phyloP scores from a whole-genome alignment of 2,797 vertebrate species.

The Phrynocephalus guinanensis region DNA sequence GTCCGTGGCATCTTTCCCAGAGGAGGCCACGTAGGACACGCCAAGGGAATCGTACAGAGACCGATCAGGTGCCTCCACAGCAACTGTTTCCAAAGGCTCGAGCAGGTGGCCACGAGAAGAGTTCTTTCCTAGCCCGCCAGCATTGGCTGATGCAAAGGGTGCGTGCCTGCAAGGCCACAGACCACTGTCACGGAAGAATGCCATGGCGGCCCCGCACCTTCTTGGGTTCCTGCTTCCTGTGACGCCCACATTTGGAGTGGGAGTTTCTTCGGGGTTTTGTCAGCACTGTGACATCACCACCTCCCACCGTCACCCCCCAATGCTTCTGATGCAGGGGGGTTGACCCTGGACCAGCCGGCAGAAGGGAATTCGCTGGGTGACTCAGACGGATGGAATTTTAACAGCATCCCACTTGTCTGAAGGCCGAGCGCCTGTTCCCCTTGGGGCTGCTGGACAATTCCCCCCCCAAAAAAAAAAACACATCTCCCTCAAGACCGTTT shows the following conservation, averaged over 20 bases:
- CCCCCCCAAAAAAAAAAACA: not conserved
- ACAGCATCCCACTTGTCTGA: not conserved
- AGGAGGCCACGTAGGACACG: not conserved
- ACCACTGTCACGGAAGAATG: too few relatives aligned
- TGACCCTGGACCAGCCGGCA: not conserved
- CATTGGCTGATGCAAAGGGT: too few relatives aligned
- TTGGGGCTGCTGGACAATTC: not conserved
- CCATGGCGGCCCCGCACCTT: not conserved
- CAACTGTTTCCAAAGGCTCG: not conserved
- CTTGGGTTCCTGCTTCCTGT: not conserved
- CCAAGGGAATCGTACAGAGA: not conserved
- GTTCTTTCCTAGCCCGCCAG: too few relatives aligned
- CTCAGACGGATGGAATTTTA: not conserved
- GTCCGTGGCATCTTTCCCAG: too few relatives aligned
- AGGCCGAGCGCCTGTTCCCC: not conserved
- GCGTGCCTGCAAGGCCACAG: not conserved
- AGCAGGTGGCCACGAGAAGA: too few relatives aligned
- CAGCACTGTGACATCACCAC: constrained; percentile 21
- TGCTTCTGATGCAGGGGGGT: not conserved
- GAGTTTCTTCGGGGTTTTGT: not conserved
- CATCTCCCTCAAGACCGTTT: not conserved
- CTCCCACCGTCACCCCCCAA: not conserved
- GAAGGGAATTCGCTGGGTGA: not conserved
- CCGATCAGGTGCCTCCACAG: not conserved
- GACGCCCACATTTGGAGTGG: not conserved